Percentiles rank a stretch among this genome's conserved stretches.
These are phyloP conservation scores for Astatotilapia flaviijosephi DNA, from an alignment of 2,113 vertebrate species.

Conservation along the genomic window DNA sequence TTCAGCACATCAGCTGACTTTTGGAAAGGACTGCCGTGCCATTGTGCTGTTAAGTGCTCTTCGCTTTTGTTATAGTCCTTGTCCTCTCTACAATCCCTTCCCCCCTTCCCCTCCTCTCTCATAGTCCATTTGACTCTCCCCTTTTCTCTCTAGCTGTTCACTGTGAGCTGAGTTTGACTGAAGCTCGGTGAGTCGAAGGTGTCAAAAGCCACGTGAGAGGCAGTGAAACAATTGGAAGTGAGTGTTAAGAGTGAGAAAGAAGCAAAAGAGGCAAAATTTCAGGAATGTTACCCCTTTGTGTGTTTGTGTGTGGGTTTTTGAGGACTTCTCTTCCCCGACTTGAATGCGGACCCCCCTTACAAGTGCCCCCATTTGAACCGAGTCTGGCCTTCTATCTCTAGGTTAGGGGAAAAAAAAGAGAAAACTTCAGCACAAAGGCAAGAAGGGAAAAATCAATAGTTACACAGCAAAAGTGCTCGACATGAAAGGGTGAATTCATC, in stretches of 20 bases:
- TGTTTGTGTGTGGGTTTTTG: conserved; percentile 10
- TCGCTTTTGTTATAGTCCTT: conserved; percentile 67
- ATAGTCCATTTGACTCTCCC: conserved; percentile 32
- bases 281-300: neutral
- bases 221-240: conserved; percentile 29
- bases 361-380: conserved; percentile 67
- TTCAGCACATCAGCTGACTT: conserved; percentile 66
- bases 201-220: conserved; percentile 64
- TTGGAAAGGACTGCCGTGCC: conserved; percentile 40
- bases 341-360: conserved; percentile 25
- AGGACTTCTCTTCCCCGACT: conserved; percentile 24
- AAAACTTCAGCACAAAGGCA: conserved; percentile 51
- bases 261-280: conserved; percentile 1
- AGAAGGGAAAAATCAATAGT: conserved; percentile 72
- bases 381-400: conserved; percentile 56
- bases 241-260: conserved; percentile 20
- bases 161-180: conserved; percentile 31
- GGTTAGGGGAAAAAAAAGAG: conserved; percentile 32
- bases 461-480: conserved; percentile 68
- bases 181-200: conserved; percentile 46
- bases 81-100: conserved; percentile 47
- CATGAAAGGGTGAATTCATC: conserved; percentile 69
- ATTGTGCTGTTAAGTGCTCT: conserved; percentile 70
- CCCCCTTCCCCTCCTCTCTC: conserved; percentile 22
- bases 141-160: neutral